Evolutionary conservation across 2,888 invertebrate species (phyloP).

Genomic region (Chironomus tentans): DNA sequence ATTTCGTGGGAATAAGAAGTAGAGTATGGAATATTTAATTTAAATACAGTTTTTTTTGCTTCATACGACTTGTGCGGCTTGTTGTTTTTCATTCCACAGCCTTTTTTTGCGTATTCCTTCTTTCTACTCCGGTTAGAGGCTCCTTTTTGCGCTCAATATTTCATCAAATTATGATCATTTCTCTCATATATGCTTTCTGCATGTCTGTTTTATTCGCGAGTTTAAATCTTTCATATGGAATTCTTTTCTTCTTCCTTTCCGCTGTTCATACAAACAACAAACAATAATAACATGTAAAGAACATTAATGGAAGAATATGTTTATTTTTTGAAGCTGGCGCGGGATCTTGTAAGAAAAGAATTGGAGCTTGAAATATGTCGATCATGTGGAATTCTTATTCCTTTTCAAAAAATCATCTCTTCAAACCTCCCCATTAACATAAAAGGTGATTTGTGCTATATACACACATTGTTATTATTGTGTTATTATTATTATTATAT

Average conservation of each 20-base stretch:
- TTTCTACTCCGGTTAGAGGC: too few relatives aligned
- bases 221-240: not conserved
- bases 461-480: not conserved
- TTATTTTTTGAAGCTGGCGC: constrained; percentile 1
- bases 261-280: not conserved
- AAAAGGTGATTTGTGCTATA: not conserved
- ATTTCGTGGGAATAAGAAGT: constrained; percentile 13
- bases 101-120: not conserved
- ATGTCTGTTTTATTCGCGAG: not conserved
- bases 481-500: not conserved
- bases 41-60: constrained; percentile 1
- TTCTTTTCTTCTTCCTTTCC: not conserved
- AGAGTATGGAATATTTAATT: constrained; percentile 13
- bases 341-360: constrained; percentile 7
- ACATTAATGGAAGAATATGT: constrained; percentile 4
- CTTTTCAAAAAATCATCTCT: too few relatives aligned
- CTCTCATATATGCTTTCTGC: not conserved
- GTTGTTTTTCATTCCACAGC: not conserved
- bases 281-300: constrained; percentile 21
- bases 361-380: constrained; percentile 13
- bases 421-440: not conserved
- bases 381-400: not conserved
- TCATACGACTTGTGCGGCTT: constrained; percentile 22
- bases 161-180: constrained; percentile 23
- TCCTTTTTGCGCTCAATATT: constrained; percentile 1